phyloP scores from a whole-genome alignment of 2,888 invertebrate genomes.

The Tuberolachnus salignus region DNA sequence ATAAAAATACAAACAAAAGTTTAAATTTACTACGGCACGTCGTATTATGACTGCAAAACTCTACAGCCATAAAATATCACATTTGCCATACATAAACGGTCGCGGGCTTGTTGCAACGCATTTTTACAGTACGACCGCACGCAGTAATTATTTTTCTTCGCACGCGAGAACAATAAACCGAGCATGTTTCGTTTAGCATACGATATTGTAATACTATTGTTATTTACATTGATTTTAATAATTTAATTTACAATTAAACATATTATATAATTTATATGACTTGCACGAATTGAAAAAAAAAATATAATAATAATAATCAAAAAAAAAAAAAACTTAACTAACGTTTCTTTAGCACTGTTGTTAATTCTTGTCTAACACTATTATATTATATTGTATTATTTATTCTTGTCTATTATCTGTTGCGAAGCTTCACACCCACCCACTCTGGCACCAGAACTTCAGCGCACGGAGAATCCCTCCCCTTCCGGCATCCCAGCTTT shows the following conservation, averaged over 20 bases:
- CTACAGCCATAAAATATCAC: not conserved
- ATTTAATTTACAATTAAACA: too few relatives aligned
- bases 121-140: too few relatives aligned
- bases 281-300: slow-evolving; percentile 21
- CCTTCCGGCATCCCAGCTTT: slow-evolving; percentile 56
- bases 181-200: slow-evolving; percentile 24
- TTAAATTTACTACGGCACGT: too few relatives aligned
- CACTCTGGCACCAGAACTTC: slow-evolving; percentile 56
- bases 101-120: not conserved
- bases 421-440: slow-evolving; percentile 56
- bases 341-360: slow-evolving; percentile 41
- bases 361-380: slow-evolving; percentile 55
- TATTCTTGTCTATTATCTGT: slow-evolving; percentile 52
- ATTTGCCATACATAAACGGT: not conserved
- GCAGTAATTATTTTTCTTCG: too few relatives aligned
- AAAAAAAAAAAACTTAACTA: slow-evolving; percentile 10
- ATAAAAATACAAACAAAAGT: not conserved
- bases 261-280: not conserved
- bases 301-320: too few relatives aligned
- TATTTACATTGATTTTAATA: too few relatives aligned
- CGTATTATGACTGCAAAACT: not conserved
- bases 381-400: not conserved
- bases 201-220: too few relatives aligned
- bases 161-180: too few relatives aligned
- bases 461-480: slow-evolving; percentile 54